A percentile compares a stretch with the other conserved stretches of the same genome.
These are phyloP conservation scores for Ursus arctos DNA, from an alignment of 2,113 vertebrate genomes.

Conservation along the genomic window DNA sequence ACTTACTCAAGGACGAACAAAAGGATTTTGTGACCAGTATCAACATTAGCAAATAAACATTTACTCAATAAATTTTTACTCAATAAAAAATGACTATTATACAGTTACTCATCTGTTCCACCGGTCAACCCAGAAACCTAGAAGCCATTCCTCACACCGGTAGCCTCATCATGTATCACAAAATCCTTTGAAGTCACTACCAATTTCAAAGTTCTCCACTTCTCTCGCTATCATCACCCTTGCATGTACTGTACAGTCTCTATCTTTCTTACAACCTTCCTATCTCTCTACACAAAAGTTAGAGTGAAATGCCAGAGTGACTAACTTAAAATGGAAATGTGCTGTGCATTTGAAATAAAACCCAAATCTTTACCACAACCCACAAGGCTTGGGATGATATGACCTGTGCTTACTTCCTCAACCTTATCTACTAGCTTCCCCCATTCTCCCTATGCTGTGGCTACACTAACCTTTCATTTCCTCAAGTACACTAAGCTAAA, in stretches of 20 bases:
- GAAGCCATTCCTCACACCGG: neutral
- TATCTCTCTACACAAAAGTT: neutral
- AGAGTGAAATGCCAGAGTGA: neutral
- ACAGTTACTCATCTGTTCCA: neutral
- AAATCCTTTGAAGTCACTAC: neutral
- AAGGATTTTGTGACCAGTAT: neutral
- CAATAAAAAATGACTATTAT: neutral
- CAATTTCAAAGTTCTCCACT: neutral
- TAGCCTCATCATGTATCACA: neutral
- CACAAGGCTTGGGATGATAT: neutral
- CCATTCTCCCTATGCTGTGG: neutral
- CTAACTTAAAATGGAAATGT: neutral
- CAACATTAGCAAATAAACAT: constrained; percentile 34
- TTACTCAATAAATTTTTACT: neutral
- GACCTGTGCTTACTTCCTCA: neutral
- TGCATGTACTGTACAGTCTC: neutral
- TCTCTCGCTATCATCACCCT: neutral
- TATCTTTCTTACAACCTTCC: neutral
- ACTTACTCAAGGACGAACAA: neutral
- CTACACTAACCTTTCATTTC: neutral
- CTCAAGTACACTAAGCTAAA: neutral
- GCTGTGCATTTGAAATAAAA: neutral
- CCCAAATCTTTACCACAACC: neutral
- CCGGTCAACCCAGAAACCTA: neutral
- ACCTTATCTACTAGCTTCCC: neutral